Base-by-base conservation (phyloP, 2,797 vertebrate species). In the Poliocrania exsul region DNA sequence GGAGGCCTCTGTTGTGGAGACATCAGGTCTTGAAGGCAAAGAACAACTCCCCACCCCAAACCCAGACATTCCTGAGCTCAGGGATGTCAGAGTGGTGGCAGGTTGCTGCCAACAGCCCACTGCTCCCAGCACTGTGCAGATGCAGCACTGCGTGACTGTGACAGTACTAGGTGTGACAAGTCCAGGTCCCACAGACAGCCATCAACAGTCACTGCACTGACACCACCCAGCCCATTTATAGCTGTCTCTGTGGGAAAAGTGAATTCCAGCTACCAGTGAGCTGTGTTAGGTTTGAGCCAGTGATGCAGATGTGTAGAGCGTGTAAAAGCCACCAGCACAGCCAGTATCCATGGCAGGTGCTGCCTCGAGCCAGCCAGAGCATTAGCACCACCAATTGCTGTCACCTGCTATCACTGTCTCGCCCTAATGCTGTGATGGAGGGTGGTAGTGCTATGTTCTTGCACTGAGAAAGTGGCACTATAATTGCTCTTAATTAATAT, bases 401-500 rank as follows among this genome's bases (percentile, higher is more conserved):
- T 10, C 70, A 61, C 47, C 25, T 10, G 5, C 54, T 54, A 15
- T 10, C 0, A 3, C 47, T 62, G 53, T 62, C 42, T 69, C 74
- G 77, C 85, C 79, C 46, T 54, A 40, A 37, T 19, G 31, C 61
- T 74, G 67, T 44, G 29, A 50, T 14, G 53, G 79, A 71, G 35
- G 21, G 24, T 29, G 21, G 24, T 29, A 60, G 65, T 42, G 33
- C 33, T 20, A 1, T 6, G 8, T 21, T 93, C 86, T 92, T 95
- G 95, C 96, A 95, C 86, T 72, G 90, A 92, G 86, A 89, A 65
- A 88, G 90, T 65, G 24, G 92, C 84, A 91, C 92, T 83, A 56
- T 96, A 96, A 98, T 97, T 97, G 95, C 90, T 73, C 96, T 97
- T 97, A 97, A 97, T 97, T 97, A 97, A 97, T 96, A 96, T 61